phyloP scores from a whole-genome alignment of 2,888 invertebrate genomes.

The Petrophora chlorosata region DNA sequence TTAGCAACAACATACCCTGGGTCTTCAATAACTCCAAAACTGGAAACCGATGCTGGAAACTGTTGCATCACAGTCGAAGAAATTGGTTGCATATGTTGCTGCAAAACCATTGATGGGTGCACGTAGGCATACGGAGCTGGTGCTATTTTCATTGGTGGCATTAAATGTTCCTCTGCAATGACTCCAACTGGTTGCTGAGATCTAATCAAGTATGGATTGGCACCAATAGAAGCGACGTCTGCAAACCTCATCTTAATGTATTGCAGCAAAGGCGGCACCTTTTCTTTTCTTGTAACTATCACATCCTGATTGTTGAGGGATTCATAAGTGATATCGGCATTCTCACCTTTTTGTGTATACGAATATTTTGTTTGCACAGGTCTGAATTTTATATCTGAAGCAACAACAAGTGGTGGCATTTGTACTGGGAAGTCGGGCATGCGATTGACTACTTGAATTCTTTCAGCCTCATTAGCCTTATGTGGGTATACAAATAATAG shows the following conservation, averaged over 20 bases:
- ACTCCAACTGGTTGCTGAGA: constrained; percentile 4
- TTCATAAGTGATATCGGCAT: constrained; percentile 41
- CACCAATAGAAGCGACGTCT: constrained; percentile 32
- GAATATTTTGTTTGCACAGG: constrained; percentile 41
- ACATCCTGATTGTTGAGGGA: constrained; percentile 40
- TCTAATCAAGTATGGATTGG: constrained; percentile 11
- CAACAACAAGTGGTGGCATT: constrained; percentile 13
- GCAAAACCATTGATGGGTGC: background rate
- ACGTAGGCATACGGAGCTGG: constrained; percentile 6
- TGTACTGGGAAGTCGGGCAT: too few relatives aligned
- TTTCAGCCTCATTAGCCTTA: background rate
- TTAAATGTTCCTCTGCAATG: background rate
- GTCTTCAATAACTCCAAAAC: background rate
- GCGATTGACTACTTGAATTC: constrained; percentile 6
- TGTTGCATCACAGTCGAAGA: constrained; percentile 6
- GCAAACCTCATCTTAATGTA: constrained; percentile 40
- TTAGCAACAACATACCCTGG: background rate
- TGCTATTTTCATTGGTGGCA: constrained; percentile 5
- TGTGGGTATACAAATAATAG: constrained; percentile 7
- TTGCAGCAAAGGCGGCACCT: constrained; percentile 36
- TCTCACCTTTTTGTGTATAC: constrained; percentile 43
- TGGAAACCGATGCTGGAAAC: background rate
- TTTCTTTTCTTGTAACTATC: constrained; percentile 38
- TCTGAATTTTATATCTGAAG: constrained; percentile 16
- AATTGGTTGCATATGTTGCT: constrained; percentile 4